Base-by-base conservation (phyloP, 1,140 invertebrate species). In the Leptestheria dahalacensis region DNA sequence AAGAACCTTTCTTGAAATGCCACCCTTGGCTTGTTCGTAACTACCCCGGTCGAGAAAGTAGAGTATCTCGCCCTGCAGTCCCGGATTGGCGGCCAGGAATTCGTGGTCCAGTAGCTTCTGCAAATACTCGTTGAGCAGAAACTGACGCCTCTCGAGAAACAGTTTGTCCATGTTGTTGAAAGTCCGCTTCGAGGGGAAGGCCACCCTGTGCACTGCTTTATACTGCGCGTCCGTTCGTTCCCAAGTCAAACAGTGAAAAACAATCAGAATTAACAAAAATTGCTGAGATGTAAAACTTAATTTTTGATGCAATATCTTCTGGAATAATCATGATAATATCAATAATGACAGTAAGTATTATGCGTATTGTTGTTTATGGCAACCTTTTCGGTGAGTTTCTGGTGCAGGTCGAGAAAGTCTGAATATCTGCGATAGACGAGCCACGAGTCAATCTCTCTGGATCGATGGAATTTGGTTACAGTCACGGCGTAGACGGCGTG, bases 151-250 rank as follows among this genome's bases (percentile, higher is more conserved):
- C 69, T 96, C 91, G 48, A 97, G 70, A 48, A 96, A 91, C 6
- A 82, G 75, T 50, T 88, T 74, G 58, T 90, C 91, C 69, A 90
- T 88, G 70, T 95, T 96, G 65, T 94, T 91, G 68, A 96, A 90
- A 18, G 91, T 84, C 67, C 92, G 93, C 71, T 97, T 97, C 0
- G 84, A 87, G 12, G 92, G 92, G 68, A 97, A 92, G 23, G 81
- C 77, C 23, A 95, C 72, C 65, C 83, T 85, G 3, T 79, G 77
- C 2, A 95, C 26, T 58, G 25, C 46, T 33, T 29, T 41, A n/a
- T 48, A 33, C 48, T 48, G n/a, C n/a, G n/a, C n/a, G n/a, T n/a
- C n/a, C n/a, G n/a, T n/a, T n/a, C n/a, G n/a, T n/a, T n/a, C n/a
- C n/a, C n/a, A n/a, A n/a, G n/a, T n/a, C n/a, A n/a, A n/a, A n/a